Base-by-base conservation (phyloP, 2,797 vertebrate genomes). In the Tragopan temminckii region DNA sequence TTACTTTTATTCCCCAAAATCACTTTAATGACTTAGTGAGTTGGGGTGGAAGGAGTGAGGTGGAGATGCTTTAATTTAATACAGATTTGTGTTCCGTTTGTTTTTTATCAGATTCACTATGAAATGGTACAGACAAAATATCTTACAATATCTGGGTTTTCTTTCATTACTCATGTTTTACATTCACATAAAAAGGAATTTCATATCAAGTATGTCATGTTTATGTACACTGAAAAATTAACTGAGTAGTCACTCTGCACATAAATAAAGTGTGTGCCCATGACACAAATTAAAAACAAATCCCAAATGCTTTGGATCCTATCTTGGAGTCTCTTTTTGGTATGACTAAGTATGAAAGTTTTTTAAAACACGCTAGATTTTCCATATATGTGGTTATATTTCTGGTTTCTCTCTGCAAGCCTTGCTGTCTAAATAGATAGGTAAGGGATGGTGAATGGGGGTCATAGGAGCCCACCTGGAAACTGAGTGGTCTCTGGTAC, bases 241-340 rank as follows among this genome's bases (percentile, higher is more conserved):
- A 70, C n/a, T 58, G 85, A 79, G 45, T 71, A 80, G 55, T 91
- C 64, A 74, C 75, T 91, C 67, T 52, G 20, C 36, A 38, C 40
- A 78, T 79, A 95, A 90, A 89, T 75, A 91, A 87, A 83, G 24
- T 4, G 4, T 69, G n/a, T 68, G 45, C 20, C 27, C 62, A 13
- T 17, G 31, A 88, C 43, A 91, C n/a, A 91, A 92, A 85, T 78
- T 66, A 62, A 89, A 96, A 95, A 16, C 87, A 91, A 90, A 80
- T 87, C 62, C 43, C 59, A 68, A 81, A 72, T 59, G 58, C 21
- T 68, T 82, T 45, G 61, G 23, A 61, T 61, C 52, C 9, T 82
- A 35, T 70, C 55, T 87, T 46, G 81, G 13, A 71, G 59, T 71
- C 42, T 83, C 48, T 40, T 80, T 66, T 62, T 82, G 58, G 55